A percentile compares a stretch with the other conserved stretches of the same genome.
phyloP scores from a whole-genome alignment of 2,113 vertebrate species.

The Terrapene triunguis region DNA sequence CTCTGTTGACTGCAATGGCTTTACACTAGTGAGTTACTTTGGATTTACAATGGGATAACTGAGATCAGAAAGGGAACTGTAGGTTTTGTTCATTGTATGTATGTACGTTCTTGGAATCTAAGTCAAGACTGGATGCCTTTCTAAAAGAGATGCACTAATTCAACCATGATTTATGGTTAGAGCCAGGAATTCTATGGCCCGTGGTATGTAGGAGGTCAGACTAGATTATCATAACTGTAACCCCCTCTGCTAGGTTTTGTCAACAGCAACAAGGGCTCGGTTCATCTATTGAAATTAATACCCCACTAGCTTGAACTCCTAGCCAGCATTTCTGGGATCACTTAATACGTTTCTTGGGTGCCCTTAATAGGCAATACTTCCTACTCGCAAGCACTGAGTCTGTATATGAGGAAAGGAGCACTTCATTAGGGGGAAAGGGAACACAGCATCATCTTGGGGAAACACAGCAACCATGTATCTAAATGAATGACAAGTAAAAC shows the following conservation, averaged over 20 bases:
- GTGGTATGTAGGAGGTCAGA: conserved; percentile 64
- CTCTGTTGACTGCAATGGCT: background rate
- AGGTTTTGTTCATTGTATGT: conserved; percentile 49
- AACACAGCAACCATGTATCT: background rate
- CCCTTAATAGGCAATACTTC: background rate
- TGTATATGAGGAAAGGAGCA: background rate
- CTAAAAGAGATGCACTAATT: conserved; percentile 68
- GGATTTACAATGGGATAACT: conserved; percentile 62
- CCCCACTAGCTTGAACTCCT: background rate
- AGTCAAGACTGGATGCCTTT: conserved; percentile 8
- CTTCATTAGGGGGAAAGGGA: background rate
- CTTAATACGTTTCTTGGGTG: background rate
- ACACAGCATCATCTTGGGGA: background rate
- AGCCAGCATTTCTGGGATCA: background rate
- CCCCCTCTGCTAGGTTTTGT: conserved; percentile 39
- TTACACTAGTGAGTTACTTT: background rate
- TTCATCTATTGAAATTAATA: background rate
- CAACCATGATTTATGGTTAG: conserved; percentile 52
- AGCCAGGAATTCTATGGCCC: conserved; percentile 67
- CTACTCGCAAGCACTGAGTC: background rate
- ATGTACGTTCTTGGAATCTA: background rate
- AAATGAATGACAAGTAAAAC: background rate
- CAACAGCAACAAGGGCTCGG: conserved; percentile 60
- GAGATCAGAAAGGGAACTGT: conserved; percentile 39
- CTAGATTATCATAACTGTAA: conserved; percentile 71